Percentiles rank a stretch among this genome's conserved stretches.
phyloP scores from a whole-genome alignment of 1,140 invertebrate species.

The Drosophila sucinea region DNA sequence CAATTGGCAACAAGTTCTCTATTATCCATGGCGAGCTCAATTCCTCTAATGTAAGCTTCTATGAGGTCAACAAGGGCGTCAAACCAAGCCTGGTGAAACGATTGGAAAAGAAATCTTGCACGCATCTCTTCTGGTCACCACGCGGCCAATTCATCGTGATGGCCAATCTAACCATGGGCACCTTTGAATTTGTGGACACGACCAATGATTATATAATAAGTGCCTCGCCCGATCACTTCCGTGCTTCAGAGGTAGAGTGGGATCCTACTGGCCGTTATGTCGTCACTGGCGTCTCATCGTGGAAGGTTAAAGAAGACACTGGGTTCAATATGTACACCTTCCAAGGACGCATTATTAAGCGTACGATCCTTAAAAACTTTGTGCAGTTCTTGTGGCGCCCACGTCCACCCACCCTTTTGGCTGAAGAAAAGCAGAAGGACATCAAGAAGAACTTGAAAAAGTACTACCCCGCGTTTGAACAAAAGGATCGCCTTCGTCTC shows the following conservation, averaged over 20 bases:
- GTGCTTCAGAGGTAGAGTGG: conserved; percentile 97
- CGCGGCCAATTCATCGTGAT: conserved; percentile 97
- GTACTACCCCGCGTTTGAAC: conserved; percentile 97
- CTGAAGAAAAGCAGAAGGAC: conserved; percentile 93
- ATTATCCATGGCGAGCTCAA: conserved; percentile 97
- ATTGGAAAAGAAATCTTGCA: conserved; percentile 95
- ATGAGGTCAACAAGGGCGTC: conserved; percentile 94
- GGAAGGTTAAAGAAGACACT: conserved; percentile 98
- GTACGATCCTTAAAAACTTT: conserved; percentile 95
- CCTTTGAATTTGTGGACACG: conserved; percentile 97
- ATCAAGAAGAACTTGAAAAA: conserved; percentile 99
- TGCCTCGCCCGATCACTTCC: conserved; percentile 96
- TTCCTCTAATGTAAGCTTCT: conserved; percentile 96
- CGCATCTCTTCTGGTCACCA: conserved; percentile 98
- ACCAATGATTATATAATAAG: conserved; percentile 95
- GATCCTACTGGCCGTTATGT: conserved; percentile 99
- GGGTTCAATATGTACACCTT: conserved; percentile 99
- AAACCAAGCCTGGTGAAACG: conserved; percentile 94
- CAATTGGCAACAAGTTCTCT: conserved; percentile 96
- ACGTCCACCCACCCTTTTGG: conserved; percentile 93
- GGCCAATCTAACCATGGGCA: conserved; percentile 93
- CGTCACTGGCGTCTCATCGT: conserved; percentile 96
- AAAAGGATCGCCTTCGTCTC: conserved; percentile 96
- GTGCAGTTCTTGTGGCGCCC: conserved; percentile 98
- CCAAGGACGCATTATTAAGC: conserved; percentile 91